phyloP scores from a whole-genome alignment of 2,797 vertebrate species.

The Gadopsis marmoratus region DNA sequence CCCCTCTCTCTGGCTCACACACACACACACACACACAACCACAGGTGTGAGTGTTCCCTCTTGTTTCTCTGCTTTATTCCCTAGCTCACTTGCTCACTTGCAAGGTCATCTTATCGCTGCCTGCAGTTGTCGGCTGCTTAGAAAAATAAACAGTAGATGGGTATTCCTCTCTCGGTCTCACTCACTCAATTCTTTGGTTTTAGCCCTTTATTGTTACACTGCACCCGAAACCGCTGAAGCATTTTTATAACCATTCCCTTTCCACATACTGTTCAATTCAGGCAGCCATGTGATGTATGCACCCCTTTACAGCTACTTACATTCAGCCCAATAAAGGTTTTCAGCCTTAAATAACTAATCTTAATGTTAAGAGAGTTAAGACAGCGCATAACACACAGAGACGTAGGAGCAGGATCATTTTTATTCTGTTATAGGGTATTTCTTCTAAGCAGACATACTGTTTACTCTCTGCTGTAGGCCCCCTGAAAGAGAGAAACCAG shows the following conservation, averaged over 20 bases:
- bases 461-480: slow-evolving; percentile 20
- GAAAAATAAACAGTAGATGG: slow-evolving; percentile 61
- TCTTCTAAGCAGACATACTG: slow-evolving; percentile 7
- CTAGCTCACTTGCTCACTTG: slow-evolving; percentile 49
- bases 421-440: neutral
- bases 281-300: neutral
- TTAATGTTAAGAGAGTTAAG: neutral
- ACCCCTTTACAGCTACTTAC: neutral
- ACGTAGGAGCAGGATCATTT: neutral
- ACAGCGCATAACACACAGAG: neutral
- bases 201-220: neutral
- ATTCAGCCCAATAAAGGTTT: neutral
- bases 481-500: slow-evolving; percentile 13
- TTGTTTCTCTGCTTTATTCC: slow-evolving; percentile 51
- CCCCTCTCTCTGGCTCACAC: slow-evolving; percentile 20
- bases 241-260: slow-evolving; percentile 1
- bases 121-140: slow-evolving; percentile 66
- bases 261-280: neutral
- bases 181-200: slow-evolving; percentile 8
- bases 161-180: slow-evolving; percentile 44
- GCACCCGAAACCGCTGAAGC: neutral
- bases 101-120: slow-evolving; percentile 74
- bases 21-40: slow-evolving; percentile 30
- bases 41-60: slow-evolving; percentile 50
- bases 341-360: neutral